Evolutionary conservation across 2,888 invertebrate genomes (phyloP).

Genomic region (Spilosoma lubricipeda): DNA sequence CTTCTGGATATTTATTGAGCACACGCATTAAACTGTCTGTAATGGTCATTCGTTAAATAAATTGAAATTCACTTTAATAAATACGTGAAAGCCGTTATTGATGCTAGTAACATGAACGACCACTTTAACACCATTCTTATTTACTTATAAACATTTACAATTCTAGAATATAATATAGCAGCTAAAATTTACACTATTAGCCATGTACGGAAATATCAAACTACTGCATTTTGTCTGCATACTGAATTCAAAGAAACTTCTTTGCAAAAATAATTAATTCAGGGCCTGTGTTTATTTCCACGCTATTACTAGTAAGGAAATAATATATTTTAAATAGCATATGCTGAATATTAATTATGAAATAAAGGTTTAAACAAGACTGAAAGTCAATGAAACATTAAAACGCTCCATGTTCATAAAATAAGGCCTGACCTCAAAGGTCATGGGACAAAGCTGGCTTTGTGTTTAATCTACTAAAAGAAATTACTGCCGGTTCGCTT

Average conservation of each 20-base stretch:
- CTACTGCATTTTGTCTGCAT: not conserved
- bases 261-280: not conserved
- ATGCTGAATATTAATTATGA: not conserved
- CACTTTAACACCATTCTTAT: not conserved
- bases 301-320: not conserved
- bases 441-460: slow-evolving; percentile 58
- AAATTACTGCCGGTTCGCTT: slow-evolving; percentile 64
- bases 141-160: not conserved
- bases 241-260: not conserved
- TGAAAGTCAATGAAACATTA: slow-evolving; percentile 24
- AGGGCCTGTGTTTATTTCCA: not conserved
- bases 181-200: not conserved
- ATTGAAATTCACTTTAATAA: not conserved
- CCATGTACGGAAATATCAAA: not conserved
- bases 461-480: slow-evolving; percentile 61
- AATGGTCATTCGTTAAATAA: not conserved
- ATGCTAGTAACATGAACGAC: not conserved
- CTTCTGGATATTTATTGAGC: slow-evolving; percentile 4
- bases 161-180: not conserved
- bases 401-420: slow-evolving; percentile 41
- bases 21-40: not conserved
- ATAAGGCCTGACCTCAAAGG: slow-evolving; percentile 49
- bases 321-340: not conserved
- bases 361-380: not conserved
- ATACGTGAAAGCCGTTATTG: not conserved